Percentiles rank a stretch among this genome's conserved stretches.
Conservation (phyloP, 2,888 invertebrate species). For the Cerceris rybyensis region DNA sequence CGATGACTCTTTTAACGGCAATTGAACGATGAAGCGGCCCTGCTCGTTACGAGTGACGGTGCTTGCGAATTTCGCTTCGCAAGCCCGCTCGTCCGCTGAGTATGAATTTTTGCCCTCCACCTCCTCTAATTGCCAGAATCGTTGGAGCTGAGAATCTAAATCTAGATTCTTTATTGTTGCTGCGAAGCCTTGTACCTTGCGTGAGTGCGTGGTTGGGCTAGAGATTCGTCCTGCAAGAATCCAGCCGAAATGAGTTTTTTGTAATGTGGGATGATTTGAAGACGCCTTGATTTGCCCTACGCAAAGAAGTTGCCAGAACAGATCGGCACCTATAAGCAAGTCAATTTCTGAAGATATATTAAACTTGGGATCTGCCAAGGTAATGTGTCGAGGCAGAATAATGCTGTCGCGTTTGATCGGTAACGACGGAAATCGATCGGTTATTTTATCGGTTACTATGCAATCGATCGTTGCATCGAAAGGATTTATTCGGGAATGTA, state of each 20-base stretch:
- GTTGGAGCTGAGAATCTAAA: background rate
- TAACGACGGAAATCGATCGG: too few relatives aligned
- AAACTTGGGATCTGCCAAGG: too few relatives aligned
- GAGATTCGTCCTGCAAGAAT: background rate
- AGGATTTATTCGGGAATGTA: too few relatives aligned
- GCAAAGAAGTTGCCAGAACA: background rate
- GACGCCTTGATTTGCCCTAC: background rate
- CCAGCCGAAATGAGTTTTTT: conserved; percentile 16
- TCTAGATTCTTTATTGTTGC: background rate
- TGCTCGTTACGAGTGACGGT: background rate
- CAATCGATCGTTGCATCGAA: too few relatives aligned
- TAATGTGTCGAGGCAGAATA: too few relatives aligned
- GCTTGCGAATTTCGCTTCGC: conserved; percentile 13
- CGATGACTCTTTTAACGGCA: background rate
- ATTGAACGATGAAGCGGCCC: conserved; percentile 5
- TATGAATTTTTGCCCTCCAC: background rate
- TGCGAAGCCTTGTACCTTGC: background rate
- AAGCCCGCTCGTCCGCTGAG: background rate
- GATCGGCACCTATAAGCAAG: background rate
- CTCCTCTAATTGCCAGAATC: conserved; percentile 23
- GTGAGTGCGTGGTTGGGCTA: background rate
- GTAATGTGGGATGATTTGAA: background rate
- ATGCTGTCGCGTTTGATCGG: too few relatives aligned
- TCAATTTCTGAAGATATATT: background rate
- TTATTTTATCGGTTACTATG: too few relatives aligned